A percentile compares a stretch with the other conserved stretches of the same genome.
These are phyloP conservation scores for Calyptomena viridis DNA, from an alignment of 2,113 vertebrate genomes.

Conservation along the genomic window DNA sequence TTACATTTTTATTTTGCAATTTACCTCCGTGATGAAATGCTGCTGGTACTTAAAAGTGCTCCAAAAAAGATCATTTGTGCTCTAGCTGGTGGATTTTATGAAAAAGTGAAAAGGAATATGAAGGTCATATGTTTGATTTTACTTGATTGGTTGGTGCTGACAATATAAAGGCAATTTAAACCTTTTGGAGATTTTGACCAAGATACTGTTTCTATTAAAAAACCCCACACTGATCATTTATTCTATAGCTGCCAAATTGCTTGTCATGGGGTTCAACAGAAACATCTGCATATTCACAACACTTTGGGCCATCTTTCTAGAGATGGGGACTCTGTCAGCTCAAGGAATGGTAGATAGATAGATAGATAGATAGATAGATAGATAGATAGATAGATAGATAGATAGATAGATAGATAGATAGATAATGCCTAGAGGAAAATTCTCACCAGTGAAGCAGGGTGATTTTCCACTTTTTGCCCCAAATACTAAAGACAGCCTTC, in stretches of 20 bases:
- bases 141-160: constrained; percentile 13
- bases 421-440: not conserved
- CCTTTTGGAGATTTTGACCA: not conserved
- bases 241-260: not conserved
- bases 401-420: not conserved
- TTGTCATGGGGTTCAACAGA: not conserved
- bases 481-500: not conserved
- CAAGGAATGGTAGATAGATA: too few species aligned
- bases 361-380: too few species aligned
- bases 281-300: not conserved
- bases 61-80: not conserved
- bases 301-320: not conserved
- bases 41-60: not conserved
- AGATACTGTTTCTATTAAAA: not conserved
- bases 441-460: not conserved
- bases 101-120: not conserved
- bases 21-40: not conserved
- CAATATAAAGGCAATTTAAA: not conserved
- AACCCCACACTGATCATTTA: not conserved
- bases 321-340: not conserved
- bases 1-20: constrained; percentile 11
- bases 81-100: not conserved
- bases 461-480: not conserved
- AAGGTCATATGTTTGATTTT: not conserved
- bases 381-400: not conserved